Conservation (phyloP, 2,888 invertebrate species). For the Lysandra bellargus region DNA sequence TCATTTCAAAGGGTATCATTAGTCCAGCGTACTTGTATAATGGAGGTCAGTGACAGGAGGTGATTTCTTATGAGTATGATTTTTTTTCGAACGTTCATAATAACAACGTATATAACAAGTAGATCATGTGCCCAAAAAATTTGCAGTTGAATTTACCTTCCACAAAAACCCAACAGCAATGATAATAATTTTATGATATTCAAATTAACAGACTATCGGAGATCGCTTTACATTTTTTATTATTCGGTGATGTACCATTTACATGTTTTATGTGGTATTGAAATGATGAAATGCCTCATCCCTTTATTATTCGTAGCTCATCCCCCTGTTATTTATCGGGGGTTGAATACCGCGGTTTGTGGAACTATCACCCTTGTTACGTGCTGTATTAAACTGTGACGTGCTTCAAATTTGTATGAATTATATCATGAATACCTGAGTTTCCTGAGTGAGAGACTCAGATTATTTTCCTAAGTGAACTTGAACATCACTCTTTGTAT, state of each 20-base stretch:
- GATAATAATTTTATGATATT: neutral
- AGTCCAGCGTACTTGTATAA: too few species aligned
- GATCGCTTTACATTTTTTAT: neutral
- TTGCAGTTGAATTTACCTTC: too few species aligned
- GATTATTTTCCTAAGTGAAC: too few species aligned
- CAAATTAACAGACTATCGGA: neutral
- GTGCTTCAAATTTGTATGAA: neutral
- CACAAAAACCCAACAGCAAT: neutral
- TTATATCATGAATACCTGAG: neutral
- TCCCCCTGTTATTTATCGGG: slow-evolving; percentile 18
- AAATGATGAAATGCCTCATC: slow-evolving; percentile 9
- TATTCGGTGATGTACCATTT: neutral
- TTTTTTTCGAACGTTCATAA: too few species aligned
- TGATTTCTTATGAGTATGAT: too few species aligned
- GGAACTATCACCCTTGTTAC: slow-evolving; percentile 9
- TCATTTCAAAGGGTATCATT: too few species aligned
- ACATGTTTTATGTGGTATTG: slow-evolving; percentile 24
- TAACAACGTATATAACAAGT: neutral
- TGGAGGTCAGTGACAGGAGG: too few species aligned
- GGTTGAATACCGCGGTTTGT: slow-evolving; percentile 2
- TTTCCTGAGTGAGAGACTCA: neutral
- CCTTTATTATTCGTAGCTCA: neutral
- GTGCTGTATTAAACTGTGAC: neutral
- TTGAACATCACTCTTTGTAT: too few species aligned
- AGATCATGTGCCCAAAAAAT: too few species aligned